Evolutionary conservation across 2,888 invertebrate genomes (phyloP), one percentile per base, ranked within the genome.

Genomic region (Dascillus cervinus): DNA sequence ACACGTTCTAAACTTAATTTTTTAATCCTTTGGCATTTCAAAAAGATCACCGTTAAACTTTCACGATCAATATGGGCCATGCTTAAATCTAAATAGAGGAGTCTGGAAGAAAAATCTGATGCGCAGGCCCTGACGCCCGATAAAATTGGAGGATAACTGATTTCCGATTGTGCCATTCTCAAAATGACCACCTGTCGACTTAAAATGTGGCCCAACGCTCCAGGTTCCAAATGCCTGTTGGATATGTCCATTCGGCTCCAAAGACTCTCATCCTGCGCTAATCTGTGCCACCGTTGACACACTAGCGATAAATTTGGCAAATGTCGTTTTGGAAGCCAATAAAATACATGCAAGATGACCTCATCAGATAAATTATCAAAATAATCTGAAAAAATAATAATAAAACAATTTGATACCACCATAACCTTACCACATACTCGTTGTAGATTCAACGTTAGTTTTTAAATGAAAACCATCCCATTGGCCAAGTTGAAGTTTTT

Each of bases 1-100:
- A 86, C 77, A 50, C 82, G 80, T 62, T 95, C 95, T 31, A 94
- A 62, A 48, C 92, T 92, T 3, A 94, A 66, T 58, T 91, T 92
- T 53, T 76, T 77, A 15, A 94, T 67, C 6, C 72, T 67, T 3
- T 71, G 70, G 60, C 90, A 91, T 3, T 76, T 70, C 1, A 66
- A 62, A 17, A 94, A 67, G 10, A 77, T 56, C 19, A 60, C 58
- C 48, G 69, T 67, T n/a, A 86, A 60, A 0, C 76, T 76, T 0
- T 56, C 47, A 0, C 66, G 49, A 9, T 78, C 72, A 14, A 87
- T 71, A 1, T 76, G 69, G 0, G 80, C 73, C 80, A 91, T 84
- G 55, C 89, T 88, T 6, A 94, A 69, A 63, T 94, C 94, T 39
- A 94, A 65, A 62, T 81, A 90, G 52, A 87, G 82, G n/a, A 94